Evolutionary conservation across 2,888 invertebrate species (phyloP).

Genomic region (Tridacna crocea): DNA sequence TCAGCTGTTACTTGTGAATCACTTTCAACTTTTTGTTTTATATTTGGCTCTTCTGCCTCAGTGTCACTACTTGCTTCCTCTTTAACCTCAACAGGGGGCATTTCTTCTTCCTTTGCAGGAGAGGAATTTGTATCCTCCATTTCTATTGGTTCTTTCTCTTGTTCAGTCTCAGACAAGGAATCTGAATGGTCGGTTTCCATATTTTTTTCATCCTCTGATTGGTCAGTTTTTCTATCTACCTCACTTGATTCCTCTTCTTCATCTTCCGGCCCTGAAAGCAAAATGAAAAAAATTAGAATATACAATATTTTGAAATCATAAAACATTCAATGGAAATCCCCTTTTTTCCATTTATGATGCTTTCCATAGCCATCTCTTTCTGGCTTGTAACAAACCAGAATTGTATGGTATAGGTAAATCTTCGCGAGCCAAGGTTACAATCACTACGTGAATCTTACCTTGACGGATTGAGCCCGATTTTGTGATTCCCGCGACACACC

Average conservation of each 20-base stretch:
- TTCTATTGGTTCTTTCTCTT: slow-evolving; percentile 57
- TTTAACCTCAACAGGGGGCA: slow-evolving; percentile 20
- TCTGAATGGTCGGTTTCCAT: slow-evolving; percentile 49
- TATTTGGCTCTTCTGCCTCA: neutral
- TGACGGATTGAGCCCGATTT: no score
- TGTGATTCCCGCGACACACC: no score
- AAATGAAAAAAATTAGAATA: neutral
- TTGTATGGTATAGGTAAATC: no score
- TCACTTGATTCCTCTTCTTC: slow-evolving; percentile 60
- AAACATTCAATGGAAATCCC: no score
- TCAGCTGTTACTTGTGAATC: slow-evolving; percentile 10
- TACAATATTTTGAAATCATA: no score
- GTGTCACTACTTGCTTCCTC: slow-evolving; percentile 34
- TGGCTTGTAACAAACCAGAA: no score
- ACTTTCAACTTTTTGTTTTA: neutral
- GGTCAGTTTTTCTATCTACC: slow-evolving; percentile 44
- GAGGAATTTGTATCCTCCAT: slow-evolving; percentile 33
- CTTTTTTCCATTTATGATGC: no score
- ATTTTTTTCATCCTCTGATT: slow-evolving; percentile 45
- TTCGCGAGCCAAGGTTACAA: no score
- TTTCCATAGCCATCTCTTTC: no score
- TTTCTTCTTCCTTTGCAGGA: slow-evolving; percentile 15
- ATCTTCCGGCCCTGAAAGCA: slow-evolving; percentile 64
- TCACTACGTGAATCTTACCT: no score
- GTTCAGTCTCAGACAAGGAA: slow-evolving; percentile 40